These are phyloP conservation scores for Ypsolopha scabrella DNA, from an alignment of 2,888 invertebrate species.

Conservation along the genomic window DNA sequence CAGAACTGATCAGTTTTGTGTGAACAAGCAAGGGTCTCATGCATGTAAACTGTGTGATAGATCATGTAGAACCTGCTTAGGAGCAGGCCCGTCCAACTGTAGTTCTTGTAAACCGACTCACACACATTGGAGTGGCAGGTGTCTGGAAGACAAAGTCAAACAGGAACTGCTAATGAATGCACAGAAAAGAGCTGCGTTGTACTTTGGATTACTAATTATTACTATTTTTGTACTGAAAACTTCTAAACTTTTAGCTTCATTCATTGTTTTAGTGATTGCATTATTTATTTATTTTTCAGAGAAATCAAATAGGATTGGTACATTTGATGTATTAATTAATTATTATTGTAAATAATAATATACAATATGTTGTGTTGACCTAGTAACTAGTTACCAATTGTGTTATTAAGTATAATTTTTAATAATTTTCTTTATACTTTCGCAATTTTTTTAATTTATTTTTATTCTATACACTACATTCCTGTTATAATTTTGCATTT, in stretches of 20 bases:
- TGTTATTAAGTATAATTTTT: neutral
- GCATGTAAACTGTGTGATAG: conserved; percentile 84
- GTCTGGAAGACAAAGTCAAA: conserved; percentile 32
- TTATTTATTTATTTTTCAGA: conserved; percentile 39
- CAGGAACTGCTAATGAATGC: conserved; percentile 26
- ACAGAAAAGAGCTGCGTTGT: conserved; percentile 27
- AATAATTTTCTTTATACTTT: neutral
- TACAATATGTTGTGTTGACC: no score
- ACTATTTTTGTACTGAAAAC: conserved; percentile 26
- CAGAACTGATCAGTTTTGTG: conserved; percentile 81
- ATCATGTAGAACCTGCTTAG: conserved; percentile 84
- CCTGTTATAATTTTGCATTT: no score
- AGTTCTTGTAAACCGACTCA: conserved; percentile 72
- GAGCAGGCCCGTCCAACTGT: conserved; percentile 90
- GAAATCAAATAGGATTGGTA: conserved; percentile 20
- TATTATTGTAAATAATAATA: neutral
- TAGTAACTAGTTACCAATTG: neutral
- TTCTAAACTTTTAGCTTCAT: conserved; percentile 26
- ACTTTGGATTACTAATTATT: conserved; percentile 33
- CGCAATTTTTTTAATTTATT: no score
- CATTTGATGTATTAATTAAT: conserved; percentile 20
- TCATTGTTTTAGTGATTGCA: conserved; percentile 27
- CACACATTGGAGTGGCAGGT: conserved; percentile 38
- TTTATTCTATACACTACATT: no score
- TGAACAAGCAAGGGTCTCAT: conserved; percentile 87